Evolutionary conservation across 2,113 vertebrate genomes (phyloP), one percentile per base, ranked within the genome.

Genomic region (Nannospalax galili): DNA sequence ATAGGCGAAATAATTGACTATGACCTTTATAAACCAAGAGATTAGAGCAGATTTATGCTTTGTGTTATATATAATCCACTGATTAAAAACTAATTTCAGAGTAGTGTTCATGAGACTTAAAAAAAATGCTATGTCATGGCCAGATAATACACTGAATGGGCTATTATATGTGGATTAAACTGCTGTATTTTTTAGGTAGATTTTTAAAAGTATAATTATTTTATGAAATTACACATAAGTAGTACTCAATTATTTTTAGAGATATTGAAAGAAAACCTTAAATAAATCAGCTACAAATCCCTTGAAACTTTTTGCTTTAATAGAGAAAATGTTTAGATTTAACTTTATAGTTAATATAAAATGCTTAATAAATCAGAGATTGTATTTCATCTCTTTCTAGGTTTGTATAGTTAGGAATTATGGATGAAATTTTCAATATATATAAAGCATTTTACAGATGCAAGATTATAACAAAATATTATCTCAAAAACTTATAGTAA

Each of bases 251-350:
- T 95, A 77, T 88, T 96, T 97, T 94, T 85, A 95, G 90, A 82
- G 65, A 95, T 95, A 2, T 88, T 94, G 48, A 80, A 93, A 5
- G 87, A 92, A 95, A 96, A 24, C 40, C 14, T 5, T 85, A 77
- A 91, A 56, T 90, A 45, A 97, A 86, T 19, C 80, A 96, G 20
- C 32, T 26, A 0, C 22, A 88, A 92, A 75, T 97, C 90, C 20
- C 24, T 88, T 69, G 88, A 80, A 95, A 85, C 89, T 62, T 15
- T 74, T 97, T 82, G 40, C 84, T 84, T 95, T 93, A 85, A 74
- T 87, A 96, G 91, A 84, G 84, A 87, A 97, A 94, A 96, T 37
- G n/a, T 69, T 97, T 94, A 84, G 84, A 91, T 95, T 80, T 91
- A 94, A 94, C 95, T 96, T 93, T 93, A 91, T 20, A 80, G 88